Evolutionary conservation across 2,888 invertebrate species (phyloP).

Genomic region (Clivina fossor): DNA sequence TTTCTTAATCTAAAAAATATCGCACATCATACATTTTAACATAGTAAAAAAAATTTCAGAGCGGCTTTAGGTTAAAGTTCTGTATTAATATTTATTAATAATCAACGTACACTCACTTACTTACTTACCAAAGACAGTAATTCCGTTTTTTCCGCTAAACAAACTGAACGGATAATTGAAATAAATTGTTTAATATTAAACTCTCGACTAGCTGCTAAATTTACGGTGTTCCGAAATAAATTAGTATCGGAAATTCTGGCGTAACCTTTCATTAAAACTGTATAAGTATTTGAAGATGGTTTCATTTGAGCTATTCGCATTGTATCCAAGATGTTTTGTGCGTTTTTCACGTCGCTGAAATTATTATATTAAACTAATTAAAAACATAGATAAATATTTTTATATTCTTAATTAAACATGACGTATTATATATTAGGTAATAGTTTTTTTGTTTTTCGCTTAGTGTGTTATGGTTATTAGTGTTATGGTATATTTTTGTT

Average conservation of each 20-base stretch:
- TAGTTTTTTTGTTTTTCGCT: too few relatives aligned
- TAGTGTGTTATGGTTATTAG: too few relatives aligned
- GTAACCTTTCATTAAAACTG: slow-evolving; percentile 56
- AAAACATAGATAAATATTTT: too few relatives aligned
- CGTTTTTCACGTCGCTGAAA: slow-evolving; percentile 52
- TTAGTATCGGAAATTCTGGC: slow-evolving; percentile 54
- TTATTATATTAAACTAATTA: slow-evolving; percentile 14
- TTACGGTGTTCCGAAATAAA: slow-evolving; percentile 51
- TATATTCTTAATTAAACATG: too few relatives aligned
- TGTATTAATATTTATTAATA: background rate
- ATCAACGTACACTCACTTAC: background rate
- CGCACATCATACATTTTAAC: slow-evolving; percentile 38
- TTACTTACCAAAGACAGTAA: slow-evolving; percentile 25
- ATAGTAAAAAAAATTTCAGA: background rate
- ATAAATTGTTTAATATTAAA: slow-evolving; percentile 23
- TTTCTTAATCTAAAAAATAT: slow-evolving; percentile 43
- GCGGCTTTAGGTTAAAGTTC: background rate
- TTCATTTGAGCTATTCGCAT: slow-evolving; percentile 61
- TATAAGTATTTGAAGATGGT: slow-evolving; percentile 56
- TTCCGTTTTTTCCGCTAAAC: slow-evolving; percentile 19
- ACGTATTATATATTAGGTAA: too few relatives aligned
- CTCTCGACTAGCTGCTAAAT: slow-evolving; percentile 42
- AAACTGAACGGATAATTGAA: slow-evolving; percentile 22
- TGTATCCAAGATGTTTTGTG: slow-evolving; percentile 57
- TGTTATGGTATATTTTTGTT: too few relatives aligned